Evolutionary conservation across 1,140 invertebrate species (phyloP), one percentile per base, ranked within the genome.

Genomic region (Campodea augens): DNA sequence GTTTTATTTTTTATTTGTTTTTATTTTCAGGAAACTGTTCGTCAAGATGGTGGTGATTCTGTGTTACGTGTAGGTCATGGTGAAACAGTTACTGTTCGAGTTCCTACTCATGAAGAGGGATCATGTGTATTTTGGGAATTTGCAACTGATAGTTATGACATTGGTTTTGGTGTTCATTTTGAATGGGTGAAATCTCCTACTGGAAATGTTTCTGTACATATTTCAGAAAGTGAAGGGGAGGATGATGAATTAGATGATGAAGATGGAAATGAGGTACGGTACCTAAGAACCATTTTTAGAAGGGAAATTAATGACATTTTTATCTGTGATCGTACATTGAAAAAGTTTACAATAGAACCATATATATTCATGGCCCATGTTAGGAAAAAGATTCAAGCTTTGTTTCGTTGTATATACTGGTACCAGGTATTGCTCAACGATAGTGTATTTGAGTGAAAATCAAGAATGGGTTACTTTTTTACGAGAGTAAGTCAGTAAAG

Each of bases 111-210:
- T 61, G 74, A 82, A 51, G 82, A 90, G 56, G 95, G 93, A 0
- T 77, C 80, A 1, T 86, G 85, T 57, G 65, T 99, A n/a, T 97
- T 92, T 62, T 99, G 95, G 95, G 96, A 99, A 67, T 99, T 99
- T 65, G 90, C 92, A 5, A 98, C 95, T 0, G 96, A 99, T 61
- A 78, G 77, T 55, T 98, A 97, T 62, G 96, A 99, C 59, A 90
- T 99, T 55, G 95, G 92, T 40, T 99, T 99, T 67, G 96, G 95
- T 4, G 75, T 99, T 37, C 96, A 85, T 61, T 99, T 99, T 63
- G 95, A 99, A 65, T 98, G 92, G 91, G 85, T 77, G 3, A 85
- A 87, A 55, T 81, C 80, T 12, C 72, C 72, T 19, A 77, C 81
- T 22, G 83, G 78, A 54, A 80, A 88, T 59, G 78, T 91, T 18